Evolutionary conservation across 1,140 invertebrate species (phyloP), one percentile per base, ranked within the genome.

Genomic region (Calephelis virginiensis): DNA sequence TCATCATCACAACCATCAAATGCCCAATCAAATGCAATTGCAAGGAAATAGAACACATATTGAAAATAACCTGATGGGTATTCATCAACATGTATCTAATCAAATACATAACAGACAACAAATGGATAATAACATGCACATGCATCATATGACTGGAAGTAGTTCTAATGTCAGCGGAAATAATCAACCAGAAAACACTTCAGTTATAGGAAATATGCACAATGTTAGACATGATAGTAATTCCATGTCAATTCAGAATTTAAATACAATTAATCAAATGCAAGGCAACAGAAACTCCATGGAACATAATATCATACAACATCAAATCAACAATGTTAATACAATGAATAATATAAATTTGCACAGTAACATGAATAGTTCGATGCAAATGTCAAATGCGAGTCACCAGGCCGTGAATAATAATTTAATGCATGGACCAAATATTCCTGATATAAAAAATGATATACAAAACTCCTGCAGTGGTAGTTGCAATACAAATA

Each of bases 381-480:
- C 77, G 3, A 86, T 90, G 82, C 86, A 87, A 78, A 85, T 90
- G 38, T 76, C 74, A 28, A 91, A 82, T 63, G 46, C 76, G 13
- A 87, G 74, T 70, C 89, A 90, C 68, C 89, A 87, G 68, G 75
- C 83, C 28, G 80, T 89, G 66, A 88, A 75, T 69, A 89, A 75
- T 64, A 73, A 84, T 12, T 77, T 90, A 62, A 85, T 91, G 83
- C 86, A 91, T 70, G 80, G 82, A 56, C 86, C 85, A 9, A 91
- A 86, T 63, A 91, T 90, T 71, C 86, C 87, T 8, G 89, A 91
- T 63, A 91, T 91, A 14, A 91, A 91, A 75, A 91, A 87, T 75
- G 89, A 91, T 61, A 85, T 91, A 1, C 86, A 87, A 74, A 86
- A 80, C 70, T 83, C 85, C 0, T 91, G 89, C 61, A 81, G 86